Evolutionary conservation across 2,888 invertebrate genomes (phyloP), one percentile per base, ranked within the genome.

Genomic region (Drosophila algonquin): DNA sequence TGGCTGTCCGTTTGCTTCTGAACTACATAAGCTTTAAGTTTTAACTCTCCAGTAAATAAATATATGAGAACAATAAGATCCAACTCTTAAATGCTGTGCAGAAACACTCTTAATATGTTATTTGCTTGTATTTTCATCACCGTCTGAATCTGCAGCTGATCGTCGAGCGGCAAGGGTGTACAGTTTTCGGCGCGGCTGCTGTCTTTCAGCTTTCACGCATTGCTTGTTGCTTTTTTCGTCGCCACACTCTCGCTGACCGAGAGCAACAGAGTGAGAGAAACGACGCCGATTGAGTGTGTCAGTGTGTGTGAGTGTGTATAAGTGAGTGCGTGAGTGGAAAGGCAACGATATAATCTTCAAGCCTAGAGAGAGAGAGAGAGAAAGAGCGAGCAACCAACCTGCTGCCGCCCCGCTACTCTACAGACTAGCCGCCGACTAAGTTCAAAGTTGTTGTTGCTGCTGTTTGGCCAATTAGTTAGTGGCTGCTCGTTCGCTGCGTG

Each of bases 401-500:
- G 76, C 75, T 67, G 75, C 62, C 27, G 40, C 40, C 40, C 40
- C 40, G 40, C 40, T 40, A 40, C 40, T 40, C 40, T n/a, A n/a
- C 14, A n/a, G 40, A 40, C 40, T 40, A 40, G 40, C 40, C 14
- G 14, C 14, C 46, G 62, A 56, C 44, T 30, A 30, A 21, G 56
- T 47, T 45, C 32, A 65, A 81, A 47, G 62, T 24, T 59, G 50
- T 44, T 73, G 71, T 18, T 79, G 75, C 48, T 72, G 79, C 55
- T 74, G 83, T 63, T 72, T 78, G 68, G 84, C 83, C 83, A 83
- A 83, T 83, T 83, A 83, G 83, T 83, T 87, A 84, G 83, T 58
- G 72, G 77, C 79, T 81, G 77, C 77, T 81, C 63, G 81, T 32
- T 44, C 24, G 58, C 78, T 80, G 78, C 80, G 79, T 80, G 72